Evolutionary conservation across 2,797 vertebrate genomes (phyloP).

Genomic region (Ctenochaetus hawaiiensis): DNA sequence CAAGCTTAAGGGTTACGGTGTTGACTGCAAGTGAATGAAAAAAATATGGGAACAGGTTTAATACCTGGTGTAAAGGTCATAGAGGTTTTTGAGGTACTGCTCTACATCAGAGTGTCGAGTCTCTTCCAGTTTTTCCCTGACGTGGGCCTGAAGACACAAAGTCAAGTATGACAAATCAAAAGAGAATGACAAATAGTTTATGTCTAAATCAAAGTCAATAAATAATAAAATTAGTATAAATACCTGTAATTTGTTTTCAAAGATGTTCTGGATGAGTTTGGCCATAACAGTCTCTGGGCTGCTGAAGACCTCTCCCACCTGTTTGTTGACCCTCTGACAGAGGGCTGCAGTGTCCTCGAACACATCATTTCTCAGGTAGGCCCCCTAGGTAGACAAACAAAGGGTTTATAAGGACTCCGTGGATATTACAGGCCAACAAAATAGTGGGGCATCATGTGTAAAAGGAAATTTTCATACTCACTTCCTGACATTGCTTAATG

Average conservation of each 20-base stretch:
- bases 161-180: slow-evolving; percentile 14
- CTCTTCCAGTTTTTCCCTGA: slow-evolving; percentile 94
- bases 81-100: slow-evolving; percentile 98
- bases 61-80: slow-evolving; percentile 97
- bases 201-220: neutral
- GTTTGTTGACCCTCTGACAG: slow-evolving; percentile 95
- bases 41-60: neutral
- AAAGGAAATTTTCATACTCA: slow-evolving; percentile 72
- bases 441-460: neutral
- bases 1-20: neutral
- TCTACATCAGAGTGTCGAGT: slow-evolving; percentile 94
- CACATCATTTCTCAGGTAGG: slow-evolving; percentile 93
- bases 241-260: slow-evolving; percentile 98
- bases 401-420: slow-evolving; percentile 9
- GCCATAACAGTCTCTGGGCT: slow-evolving; percentile 98
- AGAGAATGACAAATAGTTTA: neutral
- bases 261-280: slow-evolving; percentile 99
- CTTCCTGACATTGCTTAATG: slow-evolving; percentile 99
- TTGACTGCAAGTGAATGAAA: neutral
- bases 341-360: slow-evolving; percentile 96
- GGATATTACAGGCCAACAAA: neutral
- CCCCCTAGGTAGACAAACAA: slow-evolving; percentile 84
- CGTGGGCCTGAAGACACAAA: slow-evolving; percentile 87
- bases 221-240: slow-evolving; percentile 9
- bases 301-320: slow-evolving; percentile 97